A percentile compares a stretch with the other conserved stretches of the same genome.
phyloP scores from a whole-genome alignment of 2,113 vertebrate genomes.

The Salvelinus fontinalis region DNA sequence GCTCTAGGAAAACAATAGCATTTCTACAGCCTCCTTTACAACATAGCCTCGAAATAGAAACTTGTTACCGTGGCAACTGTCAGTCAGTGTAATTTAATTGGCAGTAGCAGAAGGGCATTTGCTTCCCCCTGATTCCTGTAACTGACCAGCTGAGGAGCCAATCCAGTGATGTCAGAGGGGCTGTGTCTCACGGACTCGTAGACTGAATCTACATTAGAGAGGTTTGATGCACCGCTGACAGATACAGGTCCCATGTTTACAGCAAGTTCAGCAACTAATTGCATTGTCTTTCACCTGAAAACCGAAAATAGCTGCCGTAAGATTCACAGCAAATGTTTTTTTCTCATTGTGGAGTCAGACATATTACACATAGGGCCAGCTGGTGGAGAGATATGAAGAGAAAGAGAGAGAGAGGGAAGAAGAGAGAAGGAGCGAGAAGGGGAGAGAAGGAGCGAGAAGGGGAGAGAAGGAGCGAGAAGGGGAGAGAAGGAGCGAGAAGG shows the following conservation, averaged over 20 bases:
- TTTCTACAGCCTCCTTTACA: too few relatives aligned
- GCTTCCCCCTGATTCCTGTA: too few relatives aligned
- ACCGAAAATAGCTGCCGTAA: conserved; percentile 22
- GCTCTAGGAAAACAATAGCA: too few relatives aligned
- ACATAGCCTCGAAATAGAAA: background rate
- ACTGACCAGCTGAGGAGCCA: too few relatives aligned
- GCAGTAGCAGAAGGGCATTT: background rate
- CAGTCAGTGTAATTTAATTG: background rate
- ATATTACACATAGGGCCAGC: background rate
- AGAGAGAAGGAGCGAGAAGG: background rate
- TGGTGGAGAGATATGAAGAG: conserved; percentile 15
- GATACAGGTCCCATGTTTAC: background rate
- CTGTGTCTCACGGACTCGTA: background rate
- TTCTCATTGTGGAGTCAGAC: conserved; percentile 15
- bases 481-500: background rate
- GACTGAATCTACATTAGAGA: background rate
- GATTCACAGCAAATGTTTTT: conserved; percentile 18
- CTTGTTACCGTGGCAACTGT: background rate
- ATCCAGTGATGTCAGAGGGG: too few relatives aligned
- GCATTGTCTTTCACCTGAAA: conserved; percentile 8
- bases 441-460: background rate
- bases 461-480: too few relatives aligned
- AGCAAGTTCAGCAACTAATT: background rate
- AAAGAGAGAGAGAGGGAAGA: background rate
- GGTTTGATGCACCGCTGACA: too few relatives aligned